A percentile compares a stretch with the other conserved stretches of the same genome.
Conservation (phyloP, 2,797 vertebrate genomes). For the Esox lucius region DNA sequence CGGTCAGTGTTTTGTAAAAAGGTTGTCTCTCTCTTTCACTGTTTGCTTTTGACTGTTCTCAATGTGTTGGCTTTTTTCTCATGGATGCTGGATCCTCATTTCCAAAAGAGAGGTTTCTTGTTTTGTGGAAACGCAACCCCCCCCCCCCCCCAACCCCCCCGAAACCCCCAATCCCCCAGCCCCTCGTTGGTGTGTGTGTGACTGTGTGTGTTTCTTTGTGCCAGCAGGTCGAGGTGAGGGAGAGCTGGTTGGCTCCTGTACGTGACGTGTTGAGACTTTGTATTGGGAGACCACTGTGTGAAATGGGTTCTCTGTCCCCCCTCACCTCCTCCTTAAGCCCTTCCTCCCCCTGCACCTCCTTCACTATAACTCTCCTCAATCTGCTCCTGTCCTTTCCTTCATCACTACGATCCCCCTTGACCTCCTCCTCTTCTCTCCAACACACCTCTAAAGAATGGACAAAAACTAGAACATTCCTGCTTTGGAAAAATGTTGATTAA, state of each 20-base stretch:
- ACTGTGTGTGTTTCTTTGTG: constrained; percentile 71
- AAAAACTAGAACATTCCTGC: constrained; percentile 83
- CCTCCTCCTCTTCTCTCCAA: constrained; percentile 35
- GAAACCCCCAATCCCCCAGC: not conserved
- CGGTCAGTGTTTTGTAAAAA: constrained; percentile 48
- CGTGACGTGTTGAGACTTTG: constrained; percentile 72
- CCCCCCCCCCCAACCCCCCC: constrained; percentile 51
- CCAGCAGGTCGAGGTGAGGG: constrained; percentile 60
- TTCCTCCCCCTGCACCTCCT: constrained; percentile 8
- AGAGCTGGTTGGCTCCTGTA: constrained; percentile 59
- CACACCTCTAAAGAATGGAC: constrained; percentile 71
- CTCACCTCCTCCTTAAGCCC: constrained; percentile 22
- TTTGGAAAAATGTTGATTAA: constrained; percentile 81
- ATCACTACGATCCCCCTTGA: constrained; percentile 20
- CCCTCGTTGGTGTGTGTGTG: constrained; percentile 43
- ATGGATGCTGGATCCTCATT: constrained; percentile 49
- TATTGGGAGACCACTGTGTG: constrained; percentile 71
- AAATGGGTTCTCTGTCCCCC: constrained; percentile 62
- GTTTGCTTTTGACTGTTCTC: constrained; percentile 59
- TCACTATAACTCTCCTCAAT: constrained; percentile 20
- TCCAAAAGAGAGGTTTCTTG: constrained; percentile 52
- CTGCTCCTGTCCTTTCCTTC: constrained; percentile 21
- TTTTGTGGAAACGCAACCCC: constrained; percentile 41
- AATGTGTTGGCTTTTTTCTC: constrained; percentile 45
- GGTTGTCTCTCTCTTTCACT: constrained; percentile 59